Base-by-base conservation (phyloP, 2,113 vertebrate species). In the Podocnemis expansa region DNA sequence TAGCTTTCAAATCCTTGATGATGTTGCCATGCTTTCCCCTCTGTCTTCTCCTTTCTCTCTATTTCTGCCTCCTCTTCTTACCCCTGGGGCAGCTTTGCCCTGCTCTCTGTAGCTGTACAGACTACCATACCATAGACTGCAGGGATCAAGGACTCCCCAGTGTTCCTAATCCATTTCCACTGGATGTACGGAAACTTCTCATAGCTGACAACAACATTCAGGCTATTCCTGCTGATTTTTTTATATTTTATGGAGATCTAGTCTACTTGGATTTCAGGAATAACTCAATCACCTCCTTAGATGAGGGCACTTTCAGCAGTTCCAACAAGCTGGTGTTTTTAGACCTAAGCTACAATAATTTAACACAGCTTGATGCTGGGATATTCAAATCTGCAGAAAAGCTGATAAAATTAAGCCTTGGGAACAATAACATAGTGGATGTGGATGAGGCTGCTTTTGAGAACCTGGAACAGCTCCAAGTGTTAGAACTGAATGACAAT, bases 211-310 rank as follows among this genome's bases (percentile, higher is more conserved):
- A 99, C 98, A 98, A 98, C 98, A 99, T 99, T 88, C 98, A 98
- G 96, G 98, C 89, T 13, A 99, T 99, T 96, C 99, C 99, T 25
- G 98, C 98, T 2, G 99, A 99, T 98, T 99, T 99, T 96, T 98
- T 99, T 96, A 98, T 99, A 89, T 99, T 99, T 96, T 99, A 99
- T 94, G 99, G 99, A 85, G 99, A 99, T 96, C 98, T 99, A 93
- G 98, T 99, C 55, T 99, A 99, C 97, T 94, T 99, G 98, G 99
- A 99, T 98, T 98, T 99, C 93, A 98, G 99, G 95, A 99, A 99
- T 97, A 99, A 99, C 97, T 98, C 99, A 8, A 98, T 99, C 67
- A 98, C 98, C 88, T 96, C 98, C 83, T 98, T 99, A 95, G 98
- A 99, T 95, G 99, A 98, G 45, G 99, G 99, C 87, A 99, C 99